Percentiles rank a stretch among this genome's conserved stretches.
These are phyloP conservation scores for Zhuqinia jingwanae DNA, from an alignment of 2,888 invertebrate genomes.

Conservation along the genomic window DNA sequence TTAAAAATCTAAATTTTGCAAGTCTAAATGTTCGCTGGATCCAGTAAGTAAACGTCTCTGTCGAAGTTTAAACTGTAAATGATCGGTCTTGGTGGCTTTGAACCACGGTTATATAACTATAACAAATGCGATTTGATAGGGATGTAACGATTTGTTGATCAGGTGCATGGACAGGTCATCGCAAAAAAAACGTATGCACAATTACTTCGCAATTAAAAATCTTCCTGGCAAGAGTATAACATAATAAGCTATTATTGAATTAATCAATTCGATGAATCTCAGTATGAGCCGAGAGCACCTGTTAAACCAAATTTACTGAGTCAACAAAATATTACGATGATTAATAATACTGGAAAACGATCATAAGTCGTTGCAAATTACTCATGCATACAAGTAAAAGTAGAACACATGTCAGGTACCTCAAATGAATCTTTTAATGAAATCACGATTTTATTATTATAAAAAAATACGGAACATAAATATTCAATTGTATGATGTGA, in stretches of 20 bases:
- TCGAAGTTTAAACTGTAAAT: background rate
- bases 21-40: too few relatives aligned
- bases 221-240: background rate
- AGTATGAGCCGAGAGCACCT: too few relatives aligned
- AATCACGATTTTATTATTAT: background rate
- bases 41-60: background rate
- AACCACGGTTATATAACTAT: background rate
- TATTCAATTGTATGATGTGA: too few relatives aligned
- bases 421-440: background rate
- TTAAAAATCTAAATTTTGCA: too few relatives aligned
- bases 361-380: background rate
- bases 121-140: background rate
- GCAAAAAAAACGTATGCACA: too few relatives aligned
- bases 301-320: too few relatives aligned
- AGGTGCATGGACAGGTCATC: background rate
- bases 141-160: background rate
- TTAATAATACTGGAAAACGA: background rate
- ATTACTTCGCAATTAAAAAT: background rate
- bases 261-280: background rate
- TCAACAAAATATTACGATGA: too few relatives aligned
- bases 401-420: background rate
- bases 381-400: background rate
- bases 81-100: background rate
- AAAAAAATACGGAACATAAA: background rate
- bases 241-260: background rate